Conservation (phyloP, 2,113 vertebrate genomes). For the Vidua chalybeata region DNA sequence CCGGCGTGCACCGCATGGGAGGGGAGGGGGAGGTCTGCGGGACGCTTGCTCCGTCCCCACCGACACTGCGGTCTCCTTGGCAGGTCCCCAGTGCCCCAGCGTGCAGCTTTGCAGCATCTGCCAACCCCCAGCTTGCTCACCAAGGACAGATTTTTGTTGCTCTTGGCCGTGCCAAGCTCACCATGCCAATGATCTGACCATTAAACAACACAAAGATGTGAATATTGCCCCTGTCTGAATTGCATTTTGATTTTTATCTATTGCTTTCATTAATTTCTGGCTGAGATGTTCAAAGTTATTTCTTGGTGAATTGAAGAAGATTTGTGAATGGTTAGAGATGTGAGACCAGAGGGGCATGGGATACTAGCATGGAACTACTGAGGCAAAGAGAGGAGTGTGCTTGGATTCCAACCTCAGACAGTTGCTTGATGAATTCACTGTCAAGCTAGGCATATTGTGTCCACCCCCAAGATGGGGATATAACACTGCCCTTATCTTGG, state of each 20-base stretch:
- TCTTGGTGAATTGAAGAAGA: not conserved
- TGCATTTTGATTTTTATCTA: not conserved
- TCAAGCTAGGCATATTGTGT: not conserved
- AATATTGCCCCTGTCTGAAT: not conserved
- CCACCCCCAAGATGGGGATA: not conserved
- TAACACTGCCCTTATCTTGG: not conserved
- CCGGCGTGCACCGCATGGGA: not conserved
- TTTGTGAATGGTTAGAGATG: not conserved
- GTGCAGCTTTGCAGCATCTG: rapidly evolving
- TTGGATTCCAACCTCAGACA: rapidly evolving
- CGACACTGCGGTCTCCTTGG: not conserved
- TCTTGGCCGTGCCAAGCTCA: rapidly evolving
- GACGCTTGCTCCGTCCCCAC: rapidly evolving
- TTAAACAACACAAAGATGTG: not conserved
- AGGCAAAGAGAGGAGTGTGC: not conserved
- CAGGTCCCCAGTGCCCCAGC: not conserved
- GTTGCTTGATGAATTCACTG: not conserved
- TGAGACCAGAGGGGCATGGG: rapidly evolving
- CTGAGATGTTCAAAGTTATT: not conserved
- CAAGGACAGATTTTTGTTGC: not conserved
- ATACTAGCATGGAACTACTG: not conserved
- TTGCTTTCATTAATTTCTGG: not conserved
- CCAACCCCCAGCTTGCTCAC: rapidly evolving
- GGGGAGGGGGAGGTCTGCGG: not conserved
- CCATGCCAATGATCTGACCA: rapidly evolving